Percentiles rank a stretch among this genome's conserved stretches.
phyloP scores from a whole-genome alignment of 1,140 invertebrate species.

The Rhagoletis zephyria region DNA sequence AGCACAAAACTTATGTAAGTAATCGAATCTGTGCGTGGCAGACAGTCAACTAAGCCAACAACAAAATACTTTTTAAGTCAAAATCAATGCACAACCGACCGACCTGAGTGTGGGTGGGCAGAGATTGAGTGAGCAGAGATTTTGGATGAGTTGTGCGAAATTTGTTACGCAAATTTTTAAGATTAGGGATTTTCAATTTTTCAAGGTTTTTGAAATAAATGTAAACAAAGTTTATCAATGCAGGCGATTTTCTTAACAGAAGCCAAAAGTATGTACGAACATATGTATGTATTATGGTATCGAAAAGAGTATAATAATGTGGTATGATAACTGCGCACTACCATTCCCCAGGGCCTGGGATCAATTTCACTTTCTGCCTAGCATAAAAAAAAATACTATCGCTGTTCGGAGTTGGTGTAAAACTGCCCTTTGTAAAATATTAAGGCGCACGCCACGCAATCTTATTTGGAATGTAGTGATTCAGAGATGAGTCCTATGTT shows the following conservation, averaged over 20 bases:
- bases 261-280: too few relatives aligned
- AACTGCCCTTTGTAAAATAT: too few relatives aligned
- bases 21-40: conserved; percentile 30
- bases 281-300: too few relatives aligned
- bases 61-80: neutral
- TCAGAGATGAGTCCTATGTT: too few relatives aligned
- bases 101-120: neutral
- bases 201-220: neutral
- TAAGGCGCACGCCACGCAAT: too few relatives aligned
- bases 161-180: conserved; percentile 21
- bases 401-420: too few relatives aligned
- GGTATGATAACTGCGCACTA: too few relatives aligned
- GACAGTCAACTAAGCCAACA: conserved; percentile 7
- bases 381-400: too few relatives aligned
- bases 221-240: conserved; percentile 39
- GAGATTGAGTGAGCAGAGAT: neutral
- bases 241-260: neutral
- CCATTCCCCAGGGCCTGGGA: too few relatives aligned
- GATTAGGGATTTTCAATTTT: neutral
- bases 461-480: too few relatives aligned
- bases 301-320: too few relatives aligned
- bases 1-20: neutral
- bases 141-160: neutral
- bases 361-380: too few relatives aligned
- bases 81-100: neutral